Evolutionary conservation across 30 jellyfish, hydroid and myxozoan genomes (phyloP), one percentile per base, ranked within the genome.

Genomic region (Rhopilema esculentum): DNA sequence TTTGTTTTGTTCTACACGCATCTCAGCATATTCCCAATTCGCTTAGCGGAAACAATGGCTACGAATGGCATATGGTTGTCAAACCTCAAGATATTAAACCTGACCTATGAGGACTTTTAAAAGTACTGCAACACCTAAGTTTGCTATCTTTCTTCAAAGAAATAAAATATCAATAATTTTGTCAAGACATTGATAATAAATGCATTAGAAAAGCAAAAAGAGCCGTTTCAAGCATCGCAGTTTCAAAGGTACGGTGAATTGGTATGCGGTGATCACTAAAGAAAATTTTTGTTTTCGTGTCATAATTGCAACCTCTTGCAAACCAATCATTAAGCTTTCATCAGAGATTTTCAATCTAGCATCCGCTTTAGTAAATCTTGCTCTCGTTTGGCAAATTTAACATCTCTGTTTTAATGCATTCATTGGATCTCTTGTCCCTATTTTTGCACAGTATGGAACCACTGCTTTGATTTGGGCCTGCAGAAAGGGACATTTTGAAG

Each of bases 401-500:
- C 9, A 40, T 40, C 12, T 40, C 57, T 40, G 57, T 40, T 40
- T 40, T 40, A 12, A 40, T 67, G 23, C 1, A 49, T 17, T 48
- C 27, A 75, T 23, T 49, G 21, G 51, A 18, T 24, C 1, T n/a
- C 23, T 21, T 12, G 12, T 21, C 66, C 26, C 25, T n/a, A 21
- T 29, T 20, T 25, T 74, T 23, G 25, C 52, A 20, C 49, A 94
- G 99, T 94, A 94, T 75, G 99, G 99, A 0, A 94, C 99, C 15
- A 69, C 97, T 16, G 99, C 99, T 8, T 94, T 94, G 86, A 89
- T 90, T n/a, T 94, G 99, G 99, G 99, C 99, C 8, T 94, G 97
- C 75, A 96, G 99, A 1, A 94, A 94, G 68, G 99, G 99, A 29
- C 97, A 94, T 50, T 79, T 20, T 52, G 97, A 89, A 33, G 99